Percentiles rank a stretch among this genome's conserved stretches.
phyloP scores from a whole-genome alignment of 35 echinoderm and acorn worm species.

The Ophioderma brevispina region DNA sequence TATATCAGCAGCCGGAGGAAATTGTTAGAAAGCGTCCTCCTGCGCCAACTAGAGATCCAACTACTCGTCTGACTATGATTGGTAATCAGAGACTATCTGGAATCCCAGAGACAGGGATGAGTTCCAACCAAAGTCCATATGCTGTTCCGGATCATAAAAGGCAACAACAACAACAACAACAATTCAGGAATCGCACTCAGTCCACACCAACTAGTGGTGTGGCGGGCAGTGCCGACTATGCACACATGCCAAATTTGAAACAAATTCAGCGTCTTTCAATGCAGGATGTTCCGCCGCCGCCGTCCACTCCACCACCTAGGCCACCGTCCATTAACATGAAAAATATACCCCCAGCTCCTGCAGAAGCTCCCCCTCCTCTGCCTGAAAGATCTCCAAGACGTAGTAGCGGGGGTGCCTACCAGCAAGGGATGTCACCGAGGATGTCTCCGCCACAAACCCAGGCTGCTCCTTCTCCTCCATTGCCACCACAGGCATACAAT shows the following conservation, averaged over 20 bases:
- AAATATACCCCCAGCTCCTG: slow-evolving; percentile 55
- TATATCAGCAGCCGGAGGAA: background rate
- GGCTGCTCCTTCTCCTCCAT: slow-evolving; percentile 15
- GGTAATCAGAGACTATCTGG: background rate
- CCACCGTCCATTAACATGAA: slow-evolving; percentile 13
- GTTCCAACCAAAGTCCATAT: background rate
- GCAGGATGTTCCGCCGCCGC: background rate
- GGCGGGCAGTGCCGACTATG: background rate
- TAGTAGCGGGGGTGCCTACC: slow-evolving; percentile 25
- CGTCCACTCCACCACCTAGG: background rate
- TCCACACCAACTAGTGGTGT: background rate
- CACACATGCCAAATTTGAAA: background rate
- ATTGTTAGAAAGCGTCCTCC: slow-evolving; percentile 49
- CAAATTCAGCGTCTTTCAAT: background rate
- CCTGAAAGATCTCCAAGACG: slow-evolving; percentile 40
- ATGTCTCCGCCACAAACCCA: background rate
- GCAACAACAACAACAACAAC: background rate
- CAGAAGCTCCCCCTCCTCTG: slow-evolving; percentile 45
- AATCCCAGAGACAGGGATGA: background rate
- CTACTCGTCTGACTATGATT: slow-evolving; percentile 53
- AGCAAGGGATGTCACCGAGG: slow-evolving; percentile 2
- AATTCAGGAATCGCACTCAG: background rate
- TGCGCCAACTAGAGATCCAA: slow-evolving; percentile 55
- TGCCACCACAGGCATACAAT: slow-evolving; percentile 2
- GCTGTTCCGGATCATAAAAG: background rate